Base-by-base conservation (phyloP, 2,797 vertebrate genomes). In the Lagorchestes hirsutus region DNA sequence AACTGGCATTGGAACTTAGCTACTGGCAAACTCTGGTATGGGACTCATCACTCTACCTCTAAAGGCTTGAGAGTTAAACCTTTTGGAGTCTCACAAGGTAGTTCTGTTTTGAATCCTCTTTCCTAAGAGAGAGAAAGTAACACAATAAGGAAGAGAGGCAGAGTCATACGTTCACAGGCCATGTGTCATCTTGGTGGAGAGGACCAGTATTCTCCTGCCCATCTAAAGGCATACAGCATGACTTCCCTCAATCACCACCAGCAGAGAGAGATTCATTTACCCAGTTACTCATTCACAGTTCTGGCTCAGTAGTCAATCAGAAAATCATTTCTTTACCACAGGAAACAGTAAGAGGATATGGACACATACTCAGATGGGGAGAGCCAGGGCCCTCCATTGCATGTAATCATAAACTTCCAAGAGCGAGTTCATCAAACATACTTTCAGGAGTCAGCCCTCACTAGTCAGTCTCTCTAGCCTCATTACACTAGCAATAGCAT, bases 401-500 rank as follows among this genome's bases (percentile, higher is more conserved):
- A 82, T 46, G 22, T 82, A 9, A 82, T 27, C 22, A 82, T 74
- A 74, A 74, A 40, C n/a, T 74, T 82, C 74, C 8, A 82, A 82
- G 46, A 82, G 40, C 74, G 11, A 22, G 74, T 46, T 82, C 40
- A 82, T 82, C 74, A 82, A 82, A 24, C 74, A 46, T 82, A 2
- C 67, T 82, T 24, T 82, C 74, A 24, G 18, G 40, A 82, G 34
- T 82, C 22, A 82, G n/a, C 40, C 40, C 22, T n/a, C 62, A n/a
- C n/a, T n/a, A 14, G 5, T 14, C 31, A 67, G 62, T 67, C 62
- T 24, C 22, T 24, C 74, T 82, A 46, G 3, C 74, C 74, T 46
- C n/a, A 46, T 27, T n/a, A 92, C 54, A 96, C 29, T 54, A 92
- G 18, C 16, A 92, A 92, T 95, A 93, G 6, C 59, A 92, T 94